Base-by-base conservation (phyloP, 1,140 invertebrate genomes). In the Adoxophyes honmai region DNA sequence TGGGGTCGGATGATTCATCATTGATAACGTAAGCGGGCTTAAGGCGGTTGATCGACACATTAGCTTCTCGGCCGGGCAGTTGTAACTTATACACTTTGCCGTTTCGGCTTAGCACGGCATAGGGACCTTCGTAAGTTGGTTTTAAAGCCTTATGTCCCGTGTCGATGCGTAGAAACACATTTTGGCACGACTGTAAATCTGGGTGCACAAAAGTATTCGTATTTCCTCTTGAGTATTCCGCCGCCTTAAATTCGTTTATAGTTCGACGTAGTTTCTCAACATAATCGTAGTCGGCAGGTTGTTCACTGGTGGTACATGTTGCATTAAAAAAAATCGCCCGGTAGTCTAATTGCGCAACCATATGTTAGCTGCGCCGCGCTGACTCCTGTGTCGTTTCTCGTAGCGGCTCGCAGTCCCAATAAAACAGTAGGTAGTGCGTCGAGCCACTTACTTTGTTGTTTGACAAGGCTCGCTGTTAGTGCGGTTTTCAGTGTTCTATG, bases 401-500 rank as follows among this genome's bases (percentile, higher is more conserved):
- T 39, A n/a, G 38, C 21, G 0, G 70, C 60, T 7, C 78, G 18
- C 0, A 82, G 58, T 1, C 81, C 81, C 0, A 84, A 56, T 0
- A 86, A 48, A 6, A 86, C 69, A 2, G 67, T 64, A 0, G 85
- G 76, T 5, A 89, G 57, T 2, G 44, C 9, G 11, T 66, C 52
- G 3, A 60, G 42, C 81, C 83, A 87, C 8, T 28, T 28, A 3
- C 2, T 6, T 3, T 28, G 2, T 28, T 28, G 2, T 28, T 28
- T 6, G 9, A 9, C 34, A 1, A 36, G 34, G 34, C 38, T 34
- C 1, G 56, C 55, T 57, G 44, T 67, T 8, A 87, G 36, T 0
- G 82, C 62, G 14, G 65, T 14, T 52, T 90, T 89, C 5, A 89
- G 34, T 1, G 63, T 51, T 6, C 75, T 28, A 54, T 88, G 78